phyloP scores from a whole-genome alignment of 2,113 vertebrate species.

The Ardeotis arabs region DNA sequence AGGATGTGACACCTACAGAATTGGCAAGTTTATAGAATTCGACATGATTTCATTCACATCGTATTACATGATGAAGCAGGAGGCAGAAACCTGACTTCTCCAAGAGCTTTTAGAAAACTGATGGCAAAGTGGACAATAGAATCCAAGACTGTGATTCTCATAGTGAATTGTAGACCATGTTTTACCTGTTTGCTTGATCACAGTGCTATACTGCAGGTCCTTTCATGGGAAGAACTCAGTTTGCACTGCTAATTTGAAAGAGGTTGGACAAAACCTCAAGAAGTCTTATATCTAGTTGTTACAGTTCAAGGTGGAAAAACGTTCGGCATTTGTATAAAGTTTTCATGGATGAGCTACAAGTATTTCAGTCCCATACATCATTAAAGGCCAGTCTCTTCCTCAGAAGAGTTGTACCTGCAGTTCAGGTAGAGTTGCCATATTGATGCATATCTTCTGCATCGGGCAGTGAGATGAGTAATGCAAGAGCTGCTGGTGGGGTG shows the following conservation, averaged over 20 bases:
- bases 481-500: background rate
- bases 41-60: background rate
- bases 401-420: background rate
- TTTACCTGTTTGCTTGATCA: background rate
- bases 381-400: background rate
- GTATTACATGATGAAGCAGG: background rate
- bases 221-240: background rate
- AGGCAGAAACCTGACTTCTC: background rate
- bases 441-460: background rate
- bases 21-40: background rate
- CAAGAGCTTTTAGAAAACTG: background rate
- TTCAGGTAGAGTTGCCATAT: background rate
- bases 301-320: background rate
- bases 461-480: background rate
- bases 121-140: background rate
- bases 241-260: background rate
- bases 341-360: background rate
- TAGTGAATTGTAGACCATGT: background rate
- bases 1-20: background rate
- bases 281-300: background rate
- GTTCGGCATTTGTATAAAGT: background rate
- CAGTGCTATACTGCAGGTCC: background rate
- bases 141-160: background rate
- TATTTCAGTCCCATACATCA: background rate
- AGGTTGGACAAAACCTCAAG: background rate